Evolutionary conservation across 2,113 vertebrate species (phyloP).

Genomic region (Synchiropus splendidus): DNA sequence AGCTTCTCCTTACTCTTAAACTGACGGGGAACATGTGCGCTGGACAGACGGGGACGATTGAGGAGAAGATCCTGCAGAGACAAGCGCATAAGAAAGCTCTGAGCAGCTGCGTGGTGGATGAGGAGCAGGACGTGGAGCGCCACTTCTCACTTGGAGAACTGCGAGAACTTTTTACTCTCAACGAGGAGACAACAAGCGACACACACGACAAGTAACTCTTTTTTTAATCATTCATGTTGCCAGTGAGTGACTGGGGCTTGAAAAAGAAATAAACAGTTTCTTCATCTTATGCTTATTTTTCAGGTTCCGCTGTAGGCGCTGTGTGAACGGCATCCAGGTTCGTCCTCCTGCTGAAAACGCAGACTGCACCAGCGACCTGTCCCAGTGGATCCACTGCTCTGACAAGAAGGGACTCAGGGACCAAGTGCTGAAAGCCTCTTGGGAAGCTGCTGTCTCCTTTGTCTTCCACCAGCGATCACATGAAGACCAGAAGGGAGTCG

Average conservation of each 20-base stretch:
- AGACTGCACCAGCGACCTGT: conserved; percentile 87
- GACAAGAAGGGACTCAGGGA: conserved; percentile 84
- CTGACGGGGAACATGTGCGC: conserved; percentile 3
- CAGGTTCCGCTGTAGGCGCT: conserved; percentile 86
- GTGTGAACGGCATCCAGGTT: conserved; percentile 80
- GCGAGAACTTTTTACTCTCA: conserved; percentile 82
- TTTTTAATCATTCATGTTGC: neutral
- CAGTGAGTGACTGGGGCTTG: too few species aligned
- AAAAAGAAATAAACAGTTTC: too few species aligned
- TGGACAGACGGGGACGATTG: conserved; percentile 86
- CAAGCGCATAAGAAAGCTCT: conserved; percentile 97
- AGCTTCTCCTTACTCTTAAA: neutral
- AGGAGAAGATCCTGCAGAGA: conserved; percentile 96
- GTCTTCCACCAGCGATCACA: conserved; percentile 91
- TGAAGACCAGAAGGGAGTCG: conserved; percentile 76
- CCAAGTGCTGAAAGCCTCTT: conserved; percentile 77
- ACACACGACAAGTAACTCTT: conserved; percentile 82
- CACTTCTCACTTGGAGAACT: conserved; percentile 92
- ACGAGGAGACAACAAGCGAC: conserved; percentile 79
- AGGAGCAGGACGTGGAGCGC: conserved; percentile 92
- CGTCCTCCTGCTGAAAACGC: conserved; percentile 71
- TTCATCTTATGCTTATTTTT: neutral
- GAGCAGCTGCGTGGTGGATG: conserved; percentile 96
- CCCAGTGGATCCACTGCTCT: conserved; percentile 86
- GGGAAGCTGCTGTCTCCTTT: conserved; percentile 85